Percentiles rank a stretch among this genome's conserved stretches.
phyloP scores from a whole-genome alignment of 2,113 vertebrate genomes.

The Sphaerodactylus townsendi region DNA sequence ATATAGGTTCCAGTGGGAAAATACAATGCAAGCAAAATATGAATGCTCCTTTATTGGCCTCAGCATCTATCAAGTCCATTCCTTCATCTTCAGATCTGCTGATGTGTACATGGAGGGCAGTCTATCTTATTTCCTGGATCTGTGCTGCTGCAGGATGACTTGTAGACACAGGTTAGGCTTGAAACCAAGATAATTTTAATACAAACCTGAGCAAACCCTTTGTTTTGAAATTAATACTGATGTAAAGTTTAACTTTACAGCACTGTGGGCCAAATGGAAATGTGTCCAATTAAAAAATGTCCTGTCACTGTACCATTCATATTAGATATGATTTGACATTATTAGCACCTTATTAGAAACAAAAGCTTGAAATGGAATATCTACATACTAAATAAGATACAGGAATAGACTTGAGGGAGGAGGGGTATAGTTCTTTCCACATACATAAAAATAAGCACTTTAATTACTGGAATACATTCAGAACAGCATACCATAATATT shows the following conservation, averaged over 20 bases:
- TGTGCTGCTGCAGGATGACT: neutral
- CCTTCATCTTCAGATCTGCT: neutral
- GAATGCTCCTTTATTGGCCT: neutral
- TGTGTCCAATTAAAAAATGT: neutral
- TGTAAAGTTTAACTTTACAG: neutral
- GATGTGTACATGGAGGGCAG: neutral
- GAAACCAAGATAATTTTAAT: neutral
- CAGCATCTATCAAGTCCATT: neutral
- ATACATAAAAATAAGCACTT: neutral
- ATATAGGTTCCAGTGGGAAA: neutral
- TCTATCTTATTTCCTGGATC: neutral
- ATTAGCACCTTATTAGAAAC: neutral
- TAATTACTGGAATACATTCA: neutral
- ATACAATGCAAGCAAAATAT: neutral
- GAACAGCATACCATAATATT: neutral
- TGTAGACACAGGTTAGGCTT: neutral
- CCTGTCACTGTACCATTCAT: slow-evolving; percentile 25
- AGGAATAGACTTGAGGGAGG: neutral
- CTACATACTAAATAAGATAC: slow-evolving; percentile 1
- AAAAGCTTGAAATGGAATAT: slow-evolving; percentile 7
- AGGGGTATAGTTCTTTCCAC: neutral
- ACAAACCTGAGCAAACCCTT: neutral
- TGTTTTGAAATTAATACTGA: neutral
- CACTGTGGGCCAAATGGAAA: neutral
- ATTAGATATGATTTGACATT: slow-evolving; percentile 15